phyloP scores from a whole-genome alignment of 1,140 invertebrate species.

The Antheraea mylitta region DNA sequence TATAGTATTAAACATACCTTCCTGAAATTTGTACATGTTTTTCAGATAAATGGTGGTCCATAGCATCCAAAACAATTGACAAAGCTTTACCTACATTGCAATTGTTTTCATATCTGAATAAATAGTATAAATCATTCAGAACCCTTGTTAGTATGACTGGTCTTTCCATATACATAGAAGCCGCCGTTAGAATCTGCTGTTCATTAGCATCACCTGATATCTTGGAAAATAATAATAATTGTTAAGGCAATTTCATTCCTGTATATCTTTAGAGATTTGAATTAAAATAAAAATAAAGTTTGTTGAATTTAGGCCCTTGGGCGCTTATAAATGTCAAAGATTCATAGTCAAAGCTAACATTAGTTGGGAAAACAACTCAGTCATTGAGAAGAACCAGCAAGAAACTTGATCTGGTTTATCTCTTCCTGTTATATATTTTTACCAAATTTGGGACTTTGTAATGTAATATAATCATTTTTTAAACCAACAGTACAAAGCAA shows the following conservation, averaged over 20 bases:
- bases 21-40: conserved; percentile 96
- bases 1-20: conserved; percentile 79
- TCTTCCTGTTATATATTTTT: no score
- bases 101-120: conserved; percentile 90
- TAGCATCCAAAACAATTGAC: conserved; percentile 89
- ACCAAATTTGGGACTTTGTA: no score
- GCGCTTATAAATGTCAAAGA: no score
- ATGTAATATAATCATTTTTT: no score
- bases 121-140: conserved; percentile 94
- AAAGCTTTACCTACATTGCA: conserved; percentile 85
- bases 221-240: conserved; percentile 58
- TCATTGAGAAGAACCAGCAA: no score
- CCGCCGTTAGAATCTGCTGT: conserved; percentile 92
- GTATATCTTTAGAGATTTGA: neutral
- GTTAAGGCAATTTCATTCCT: neutral
- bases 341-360: no score
- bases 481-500: no score
- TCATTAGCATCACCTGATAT: conserved; percentile 95
- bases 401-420: no score
- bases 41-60: conserved; percentile 90
- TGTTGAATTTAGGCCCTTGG: no score
- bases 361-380: no score
- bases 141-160: conserved; percentile 89
- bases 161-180: conserved; percentile 87
- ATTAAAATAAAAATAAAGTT: no score